A percentile compares a stretch with the other conserved stretches of the same genome.
phyloP scores from a whole-genome alignment of 1,140 invertebrate species.

The Muscidifurax raptorellus region DNA sequence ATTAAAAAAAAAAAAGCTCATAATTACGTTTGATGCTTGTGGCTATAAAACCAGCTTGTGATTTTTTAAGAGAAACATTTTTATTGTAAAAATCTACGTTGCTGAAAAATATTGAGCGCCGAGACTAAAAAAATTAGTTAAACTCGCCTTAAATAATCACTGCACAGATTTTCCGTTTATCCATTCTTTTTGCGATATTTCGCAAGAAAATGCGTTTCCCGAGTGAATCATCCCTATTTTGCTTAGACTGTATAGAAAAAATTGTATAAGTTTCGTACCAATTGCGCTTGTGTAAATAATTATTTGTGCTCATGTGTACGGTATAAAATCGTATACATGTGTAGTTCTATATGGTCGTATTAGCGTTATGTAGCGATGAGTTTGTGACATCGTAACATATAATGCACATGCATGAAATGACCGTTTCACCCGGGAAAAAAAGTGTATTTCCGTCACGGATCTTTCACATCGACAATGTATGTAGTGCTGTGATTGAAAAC shows the following conservation, averaged over 20 bases:
- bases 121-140: slow-evolving; percentile 29
- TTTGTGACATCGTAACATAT: slow-evolving; percentile 21
- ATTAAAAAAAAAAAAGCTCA: slow-evolving; percentile 40
- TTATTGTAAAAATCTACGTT: slow-evolving; percentile 33
- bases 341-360: slow-evolving; percentile 5
- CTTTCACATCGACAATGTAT: slow-evolving; percentile 15
- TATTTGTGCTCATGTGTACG: slow-evolving; percentile 13
- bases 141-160: slow-evolving; percentile 39
- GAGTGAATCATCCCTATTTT: slow-evolving; percentile 14
- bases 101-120: slow-evolving; percentile 6
- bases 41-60: slow-evolving; percentile 42
- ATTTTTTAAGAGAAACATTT: slow-evolving; percentile 52
- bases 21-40: slow-evolving; percentile 33
- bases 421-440: not conserved
- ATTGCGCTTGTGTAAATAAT: slow-evolving; percentile 15
- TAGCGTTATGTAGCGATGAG: not conserved
- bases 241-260: slow-evolving; percentile 1
- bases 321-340: not conserved
- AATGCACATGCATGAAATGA: slow-evolving; percentile 7
- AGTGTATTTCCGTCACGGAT: slow-evolving; percentile 27
- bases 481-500: slow-evolving; percentile 43
- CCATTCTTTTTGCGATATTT: slow-evolving; percentile 31
- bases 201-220: slow-evolving; percentile 24
- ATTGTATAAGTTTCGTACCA: slow-evolving; percentile 14
- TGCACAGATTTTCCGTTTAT: slow-evolving; percentile 29